Conservation (phyloP, 1,140 invertebrate species). For the Lycorma delicatula region DNA sequence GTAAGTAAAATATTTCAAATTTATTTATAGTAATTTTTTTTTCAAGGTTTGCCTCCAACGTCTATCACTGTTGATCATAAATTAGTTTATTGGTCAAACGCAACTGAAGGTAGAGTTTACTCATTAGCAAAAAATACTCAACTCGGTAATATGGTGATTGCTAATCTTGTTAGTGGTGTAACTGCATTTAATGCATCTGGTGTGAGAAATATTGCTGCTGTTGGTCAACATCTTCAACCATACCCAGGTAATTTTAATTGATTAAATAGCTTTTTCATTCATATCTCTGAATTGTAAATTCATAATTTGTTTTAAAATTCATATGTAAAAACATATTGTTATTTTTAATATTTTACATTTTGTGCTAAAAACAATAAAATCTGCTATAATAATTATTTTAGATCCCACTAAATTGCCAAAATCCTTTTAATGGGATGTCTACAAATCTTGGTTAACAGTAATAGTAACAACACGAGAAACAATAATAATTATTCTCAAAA, state of each 20-base stretch:
- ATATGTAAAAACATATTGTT: no score
- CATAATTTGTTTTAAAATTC: no score
- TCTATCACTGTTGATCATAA: slow-evolving; percentile 55
- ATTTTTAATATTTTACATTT: neutral
- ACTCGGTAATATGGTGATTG: neutral
- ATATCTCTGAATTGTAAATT: no score
- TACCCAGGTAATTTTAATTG: slow-evolving; percentile 42
- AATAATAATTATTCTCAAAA: no score
- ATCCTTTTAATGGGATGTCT: no score
- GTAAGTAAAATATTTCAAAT: no score
- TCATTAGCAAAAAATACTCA: slow-evolving; percentile 46
- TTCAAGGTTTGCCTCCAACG: slow-evolving; percentile 43
- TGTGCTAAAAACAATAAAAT: neutral
- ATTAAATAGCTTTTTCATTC: neutral
- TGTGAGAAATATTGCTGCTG: slow-evolving; percentile 50
- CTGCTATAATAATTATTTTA: no score
- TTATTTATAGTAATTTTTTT: no score
- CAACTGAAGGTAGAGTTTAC: slow-evolving; percentile 49
- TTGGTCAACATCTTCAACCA: slow-evolving; percentile 64
- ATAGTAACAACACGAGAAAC: no score
- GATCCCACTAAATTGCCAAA: no score
- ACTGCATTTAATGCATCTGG: slow-evolving; percentile 25
- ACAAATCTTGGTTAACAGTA: no score
- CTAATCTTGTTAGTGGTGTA: slow-evolving; percentile 6
- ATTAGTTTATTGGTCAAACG: slow-evolving; percentile 60